phyloP scores from a whole-genome alignment of 2,113 vertebrate genomes.

The Lathamus discolor region DNA sequence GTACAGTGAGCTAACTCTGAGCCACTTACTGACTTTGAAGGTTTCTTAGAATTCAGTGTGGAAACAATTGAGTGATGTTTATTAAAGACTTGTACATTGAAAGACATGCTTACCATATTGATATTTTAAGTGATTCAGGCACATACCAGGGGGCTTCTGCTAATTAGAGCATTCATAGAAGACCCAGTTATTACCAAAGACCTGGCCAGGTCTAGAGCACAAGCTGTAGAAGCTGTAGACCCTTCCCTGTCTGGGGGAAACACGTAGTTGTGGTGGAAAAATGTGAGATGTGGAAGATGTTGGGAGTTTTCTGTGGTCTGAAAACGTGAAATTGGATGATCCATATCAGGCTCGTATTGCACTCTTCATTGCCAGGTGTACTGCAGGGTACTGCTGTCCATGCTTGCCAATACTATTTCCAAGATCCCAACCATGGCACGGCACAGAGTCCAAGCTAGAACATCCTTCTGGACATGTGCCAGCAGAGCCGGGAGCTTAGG shows the following conservation, averaged over 20 bases:
- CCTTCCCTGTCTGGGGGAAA: not conserved
- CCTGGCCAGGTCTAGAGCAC: not conserved
- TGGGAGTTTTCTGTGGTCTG: not conserved
- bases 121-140: not conserved
- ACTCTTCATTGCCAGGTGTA: not conserved
- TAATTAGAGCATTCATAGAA: not conserved
- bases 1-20: not conserved
- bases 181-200: not conserved
- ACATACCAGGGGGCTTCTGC: not conserved
- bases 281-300: not conserved
- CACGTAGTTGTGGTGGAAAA: not conserved
- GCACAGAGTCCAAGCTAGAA: not conserved
- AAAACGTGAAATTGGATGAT: not conserved
- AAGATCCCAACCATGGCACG: not conserved
- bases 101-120: not conserved
- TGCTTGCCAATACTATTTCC: not conserved
- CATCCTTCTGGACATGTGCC: not conserved
- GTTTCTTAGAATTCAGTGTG: not conserved
- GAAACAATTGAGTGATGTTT: not conserved
- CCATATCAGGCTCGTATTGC: not conserved
- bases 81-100: not conserved
- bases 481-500: not conserved
- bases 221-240: not conserved
- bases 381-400: not conserved
- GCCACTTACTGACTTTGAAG: not conserved